Percentiles rank a stretch among this genome's conserved stretches.
Conservation (phyloP, 2,113 vertebrate species). For the Polypterus senegalus region DNA sequence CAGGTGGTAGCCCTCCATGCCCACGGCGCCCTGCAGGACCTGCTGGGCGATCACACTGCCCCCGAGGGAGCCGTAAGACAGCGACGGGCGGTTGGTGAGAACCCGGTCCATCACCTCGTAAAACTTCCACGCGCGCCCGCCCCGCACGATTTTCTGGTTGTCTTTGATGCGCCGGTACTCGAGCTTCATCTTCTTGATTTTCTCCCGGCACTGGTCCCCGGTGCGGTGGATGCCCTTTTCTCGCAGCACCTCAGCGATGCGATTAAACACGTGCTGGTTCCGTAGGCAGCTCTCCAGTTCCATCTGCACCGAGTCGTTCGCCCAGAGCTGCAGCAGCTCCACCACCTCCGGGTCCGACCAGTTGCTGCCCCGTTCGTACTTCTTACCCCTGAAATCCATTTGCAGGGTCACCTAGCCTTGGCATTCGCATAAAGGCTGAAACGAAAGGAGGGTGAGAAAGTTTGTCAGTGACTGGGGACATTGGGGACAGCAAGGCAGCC, state of each 20-base stretch:
- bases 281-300: slow-evolving; percentile 72
- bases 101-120: slow-evolving; percentile 81
- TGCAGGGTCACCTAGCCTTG: neutral
- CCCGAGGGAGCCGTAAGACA: slow-evolving; percentile 55
- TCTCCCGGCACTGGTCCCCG: slow-evolving; percentile 71
- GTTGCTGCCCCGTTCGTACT: slow-evolving; percentile 73
- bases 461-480: no score
- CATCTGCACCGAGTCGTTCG: slow-evolving; percentile 65
- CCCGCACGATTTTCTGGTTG: slow-evolving; percentile 55
- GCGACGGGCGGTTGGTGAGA: slow-evolving; percentile 54
- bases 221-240: slow-evolving; percentile 70
- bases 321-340: slow-evolving; percentile 77
- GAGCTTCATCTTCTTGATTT: slow-evolving; percentile 89
- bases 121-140: slow-evolving; percentile 68
- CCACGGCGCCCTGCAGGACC: slow-evolving; percentile 41
- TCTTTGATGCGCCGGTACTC: slow-evolving; percentile 78
- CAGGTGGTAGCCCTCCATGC: slow-evolving; percentile 36
- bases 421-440: no score
- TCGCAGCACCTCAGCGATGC: slow-evolving; percentile 62
- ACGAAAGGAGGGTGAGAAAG: no score
- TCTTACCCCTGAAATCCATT: slow-evolving; percentile 72
- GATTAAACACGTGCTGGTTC: slow-evolving; percentile 78
- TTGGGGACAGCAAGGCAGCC: no score
- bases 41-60: slow-evolving; percentile 52
- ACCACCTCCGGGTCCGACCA: slow-evolving; percentile 79